Percentiles rank a stretch among this genome's conserved stretches.
phyloP scores from a whole-genome alignment of 2,888 invertebrate species.

The Philaethria dido region DNA sequence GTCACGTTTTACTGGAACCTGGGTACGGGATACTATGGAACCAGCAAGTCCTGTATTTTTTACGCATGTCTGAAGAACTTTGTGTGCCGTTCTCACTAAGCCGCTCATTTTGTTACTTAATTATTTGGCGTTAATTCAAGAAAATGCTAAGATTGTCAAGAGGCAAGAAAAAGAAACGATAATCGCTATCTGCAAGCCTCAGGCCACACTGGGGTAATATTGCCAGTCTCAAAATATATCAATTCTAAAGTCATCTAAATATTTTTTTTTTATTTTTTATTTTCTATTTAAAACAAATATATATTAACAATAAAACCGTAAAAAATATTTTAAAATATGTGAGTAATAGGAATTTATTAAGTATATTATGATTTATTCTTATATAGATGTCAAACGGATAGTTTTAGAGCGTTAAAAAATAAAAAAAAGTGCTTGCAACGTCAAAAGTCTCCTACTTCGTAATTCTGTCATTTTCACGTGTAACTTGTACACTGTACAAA shows the following conservation, averaged over 20 bases:
- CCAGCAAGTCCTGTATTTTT: conserved; percentile 66
- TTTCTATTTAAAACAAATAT: too few species aligned
- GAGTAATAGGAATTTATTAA: too few species aligned
- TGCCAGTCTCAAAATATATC: conserved; percentile 31
- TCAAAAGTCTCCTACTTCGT: not conserved
- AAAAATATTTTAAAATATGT: too few species aligned
- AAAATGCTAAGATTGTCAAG: conserved; percentile 23
- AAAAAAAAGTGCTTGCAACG: not conserved
- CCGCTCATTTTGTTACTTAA: conserved; percentile 85
- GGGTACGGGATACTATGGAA: conserved; percentile 67
- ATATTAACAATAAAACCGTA: too few species aligned
- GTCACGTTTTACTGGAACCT: conserved; percentile 84
- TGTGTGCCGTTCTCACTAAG: conserved; percentile 85
- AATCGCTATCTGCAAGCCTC: not conserved
- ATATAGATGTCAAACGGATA: too few species aligned
- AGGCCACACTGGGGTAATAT: conserved; percentile 11
- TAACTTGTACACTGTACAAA: not conserved
- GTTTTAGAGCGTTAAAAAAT: too few species aligned
- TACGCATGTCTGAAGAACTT: conserved; percentile 71
- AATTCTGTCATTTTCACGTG: conserved; percentile 39
- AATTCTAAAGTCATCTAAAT: not conserved
- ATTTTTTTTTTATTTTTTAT: not conserved
- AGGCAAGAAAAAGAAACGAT: conserved; percentile 21
- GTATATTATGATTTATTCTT: too few species aligned
- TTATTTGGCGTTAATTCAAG: conserved; percentile 15